Base-by-base conservation (phyloP, 2,888 invertebrate species). In the Cataglyphis cursor region DNA sequence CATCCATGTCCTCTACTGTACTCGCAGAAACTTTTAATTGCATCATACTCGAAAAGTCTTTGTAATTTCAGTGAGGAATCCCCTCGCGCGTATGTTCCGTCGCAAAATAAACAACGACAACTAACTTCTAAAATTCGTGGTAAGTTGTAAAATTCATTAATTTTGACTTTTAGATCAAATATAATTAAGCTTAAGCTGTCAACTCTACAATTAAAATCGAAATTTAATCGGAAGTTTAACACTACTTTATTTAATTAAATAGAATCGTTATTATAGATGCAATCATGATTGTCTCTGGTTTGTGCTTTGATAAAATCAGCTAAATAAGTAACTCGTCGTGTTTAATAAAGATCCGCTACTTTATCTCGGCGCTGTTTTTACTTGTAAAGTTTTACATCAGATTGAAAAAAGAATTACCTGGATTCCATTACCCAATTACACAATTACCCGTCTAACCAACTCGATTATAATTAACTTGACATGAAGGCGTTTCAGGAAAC, bases 391-490 rank as follows among this genome's bases (percentile, higher is more conserved):
- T 66, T 66, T 68, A 70, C 8, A 6, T 54, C 44, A 21, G 21
- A 31, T 59, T 48, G 35, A n/a, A 61, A 35, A 61, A 51, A 82
- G 35, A 24, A 57, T 57, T 31, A 44, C 6, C 61, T 18, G 21
- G 31, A 70, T 12, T 59, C 12, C 31, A 28, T 28, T 28, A 28
- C 2, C 28, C 28, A 28, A 28, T 28, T 28, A 3, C 1, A 28
- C 2, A 28, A 1, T 28, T 28, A 28, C 28, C 2, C n/a, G 21
- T 78, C 21, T 78, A 59, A 78, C 59, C 51, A 35, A 15, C 57
- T 12, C 8, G 48, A 65, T 74, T 82, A 82, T 82, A 76, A 82
- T 82, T 82, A 82, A 68, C 61, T 68, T 51, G 48, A 59, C 5
- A 24, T 21, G 44, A 59, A 59, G 70, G 59, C 31, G 78, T 78